Evolutionary conservation across 1,140 invertebrate species (phyloP), one percentile per base, ranked within the genome.

Genomic region (Drosophila lini): DNA sequence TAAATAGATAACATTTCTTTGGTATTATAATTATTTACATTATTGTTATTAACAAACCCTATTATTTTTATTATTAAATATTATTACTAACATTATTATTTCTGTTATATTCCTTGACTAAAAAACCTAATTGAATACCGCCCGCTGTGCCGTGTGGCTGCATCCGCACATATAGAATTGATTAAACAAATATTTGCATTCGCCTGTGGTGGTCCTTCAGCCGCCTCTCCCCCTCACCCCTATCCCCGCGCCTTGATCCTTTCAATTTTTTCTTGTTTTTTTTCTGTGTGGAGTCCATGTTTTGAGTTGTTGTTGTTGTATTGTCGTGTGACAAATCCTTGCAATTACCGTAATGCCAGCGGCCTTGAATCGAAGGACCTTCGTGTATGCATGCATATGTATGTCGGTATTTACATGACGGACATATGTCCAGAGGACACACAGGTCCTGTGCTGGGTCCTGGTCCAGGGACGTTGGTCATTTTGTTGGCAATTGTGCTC

Each of bases 181-280:
- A 82, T 88, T 82, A 88, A 81, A 77, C 75, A 81, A 86, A 86
- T 82, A 86, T 86, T 88, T 86, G 75, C 75, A 81, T 73, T 83
- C 67, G 44, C 80, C 69, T 57, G 42, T 48, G 68, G 80, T 44
- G 69, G 80, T 48, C 60, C 59, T 45, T 48, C 19, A 9, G 8
- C 5, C 16, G 25, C 4, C 28, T n/a, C 11, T 13, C 10, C 3
- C 15, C 15, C 31, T 0, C 36, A 5, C 4, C 22, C n/a, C 34
- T 19, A n/a, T 22, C 25, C 6, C 34, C 25, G 6, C 11, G 25
- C 44, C 0, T 52, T 34, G 22, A 32, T 50, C 74, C 45, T 57
- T 69, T 42, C 50, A 42, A 40, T 60, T 58, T 50, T 40, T 16
- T 45, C 41, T 42, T 42, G 4, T 44, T 47, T 76, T 56, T 22